Percentiles rank a stretch among this genome's conserved stretches.
Evolutionary conservation across 2,888 invertebrate species (phyloP).

Genomic region (Acanthosepion esculentum): DNA sequence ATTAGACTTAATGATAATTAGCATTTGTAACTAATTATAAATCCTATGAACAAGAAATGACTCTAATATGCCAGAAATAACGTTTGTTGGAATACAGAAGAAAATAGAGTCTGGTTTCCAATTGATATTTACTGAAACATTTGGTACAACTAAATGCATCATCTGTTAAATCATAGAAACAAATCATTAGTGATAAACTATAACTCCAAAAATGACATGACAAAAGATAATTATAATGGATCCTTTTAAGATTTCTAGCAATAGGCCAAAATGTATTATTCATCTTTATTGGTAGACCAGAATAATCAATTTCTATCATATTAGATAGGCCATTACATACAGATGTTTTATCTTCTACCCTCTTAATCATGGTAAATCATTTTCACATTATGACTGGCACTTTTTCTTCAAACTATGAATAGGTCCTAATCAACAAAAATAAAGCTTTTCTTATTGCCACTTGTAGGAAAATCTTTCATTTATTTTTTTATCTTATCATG

Average conservation of each 20-base stretch:
- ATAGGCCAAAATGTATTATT: not conserved
- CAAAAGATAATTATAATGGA: not conserved
- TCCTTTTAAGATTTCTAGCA: not conserved
- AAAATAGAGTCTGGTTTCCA: no score
- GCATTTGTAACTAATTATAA: no score
- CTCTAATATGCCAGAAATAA: no score
- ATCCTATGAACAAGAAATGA: no score
- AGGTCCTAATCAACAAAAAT: not conserved
- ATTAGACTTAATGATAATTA: no score
- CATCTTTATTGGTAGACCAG: not conserved
- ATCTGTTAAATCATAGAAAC: no score
- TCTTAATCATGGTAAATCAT: not conserved
- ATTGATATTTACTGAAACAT: no score
- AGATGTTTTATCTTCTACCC: not conserved
- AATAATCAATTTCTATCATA: not conserved
- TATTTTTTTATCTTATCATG: not conserved
- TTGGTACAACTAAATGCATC: no score
- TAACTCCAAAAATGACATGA: not conserved
- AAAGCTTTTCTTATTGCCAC: not conserved
- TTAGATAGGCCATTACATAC: not conserved
- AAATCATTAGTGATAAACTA: no score
- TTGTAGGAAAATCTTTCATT: not conserved
- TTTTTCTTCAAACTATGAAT: not conserved
- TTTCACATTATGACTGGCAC: not conserved
- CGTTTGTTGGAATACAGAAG: no score